Percentiles rank a stretch among this genome's conserved stretches.
Conservation (phyloP, 2,113 vertebrate genomes). For the Phoenicopterus ruber region DNA sequence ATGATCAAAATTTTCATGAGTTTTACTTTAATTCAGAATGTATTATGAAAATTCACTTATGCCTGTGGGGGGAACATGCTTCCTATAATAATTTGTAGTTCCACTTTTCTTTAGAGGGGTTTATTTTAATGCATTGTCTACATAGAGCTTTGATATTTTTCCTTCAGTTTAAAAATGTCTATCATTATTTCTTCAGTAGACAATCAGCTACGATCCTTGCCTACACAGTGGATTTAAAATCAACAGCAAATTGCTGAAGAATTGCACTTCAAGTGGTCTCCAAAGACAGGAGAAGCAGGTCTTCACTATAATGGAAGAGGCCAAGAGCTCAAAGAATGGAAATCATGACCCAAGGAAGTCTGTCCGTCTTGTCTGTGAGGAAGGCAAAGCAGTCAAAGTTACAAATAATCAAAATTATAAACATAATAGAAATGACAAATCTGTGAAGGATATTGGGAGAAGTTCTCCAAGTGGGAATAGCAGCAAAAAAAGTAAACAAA, state of each 20-base stretch:
- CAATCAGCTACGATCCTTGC: slow-evolving; percentile 69
- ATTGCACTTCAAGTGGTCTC: slow-evolving; percentile 68
- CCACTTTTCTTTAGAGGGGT: not conserved
- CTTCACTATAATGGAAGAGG: slow-evolving; percentile 88
- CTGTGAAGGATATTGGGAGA: slow-evolving; percentile 71
- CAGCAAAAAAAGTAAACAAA: slow-evolving; percentile 76
- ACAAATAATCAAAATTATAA: slow-evolving; percentile 80
- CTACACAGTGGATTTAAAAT: slow-evolving; percentile 70
- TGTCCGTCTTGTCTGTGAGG: slow-evolving; percentile 74
- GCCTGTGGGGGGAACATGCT: not conserved
- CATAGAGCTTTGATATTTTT: not conserved
- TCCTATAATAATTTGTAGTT: not conserved
- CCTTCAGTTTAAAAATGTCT: slow-evolving; percentile 29
- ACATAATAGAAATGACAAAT: slow-evolving; percentile 78
- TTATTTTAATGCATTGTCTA: not conserved
- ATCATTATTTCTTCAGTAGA: slow-evolving; percentile 51
- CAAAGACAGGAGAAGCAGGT: slow-evolving; percentile 63
- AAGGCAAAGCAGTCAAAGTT: slow-evolving; percentile 80
- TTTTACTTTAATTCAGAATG: not conserved
- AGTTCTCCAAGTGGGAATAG: slow-evolving; percentile 74
- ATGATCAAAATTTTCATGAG: not conserved
- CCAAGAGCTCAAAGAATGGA: slow-evolving; percentile 82
- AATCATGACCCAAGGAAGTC: slow-evolving; percentile 82
- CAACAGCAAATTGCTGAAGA: slow-evolving; percentile 64
- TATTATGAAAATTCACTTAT: not conserved